These are phyloP conservation scores for Lamellibrachia columna DNA, from an alignment of 2,888 invertebrate genomes.

Conservation along the genomic window DNA sequence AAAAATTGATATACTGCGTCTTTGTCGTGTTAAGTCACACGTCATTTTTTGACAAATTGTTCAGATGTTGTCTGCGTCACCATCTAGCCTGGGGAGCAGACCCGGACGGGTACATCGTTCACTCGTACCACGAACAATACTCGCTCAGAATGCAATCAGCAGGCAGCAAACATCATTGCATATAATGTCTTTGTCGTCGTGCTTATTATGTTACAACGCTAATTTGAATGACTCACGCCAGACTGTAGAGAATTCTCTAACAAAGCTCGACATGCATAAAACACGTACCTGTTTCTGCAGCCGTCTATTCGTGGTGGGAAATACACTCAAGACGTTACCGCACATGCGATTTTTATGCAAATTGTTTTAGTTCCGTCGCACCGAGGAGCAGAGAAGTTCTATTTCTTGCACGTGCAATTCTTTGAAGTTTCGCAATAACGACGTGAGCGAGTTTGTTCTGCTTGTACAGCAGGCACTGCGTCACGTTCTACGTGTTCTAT, in stretches of 20 bases:
- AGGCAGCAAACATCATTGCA: neutral
- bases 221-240: neutral
- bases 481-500: neutral
- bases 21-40: neutral
- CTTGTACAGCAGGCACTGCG: neutral
- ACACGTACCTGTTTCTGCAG: neutral
- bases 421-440: neutral
- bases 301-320: neutral
- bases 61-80: neutral
- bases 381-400: neutral
- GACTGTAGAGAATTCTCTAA: neutral
- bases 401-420: neutral
- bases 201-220: neutral
- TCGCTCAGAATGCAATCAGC: neutral
- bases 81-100: neutral
- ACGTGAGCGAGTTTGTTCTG: neutral
- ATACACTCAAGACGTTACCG: neutral
- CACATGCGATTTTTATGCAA: neutral
- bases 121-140: neutral
- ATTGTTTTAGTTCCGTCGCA: neutral
- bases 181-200: neutral
- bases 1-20: neutral
- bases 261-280: neutral
- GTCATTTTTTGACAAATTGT: neutral
- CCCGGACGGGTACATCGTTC: neutral